These are phyloP conservation scores for Phortica magna DNA, from an alignment of 2,888 invertebrate genomes.

Conservation along the genomic window DNA sequence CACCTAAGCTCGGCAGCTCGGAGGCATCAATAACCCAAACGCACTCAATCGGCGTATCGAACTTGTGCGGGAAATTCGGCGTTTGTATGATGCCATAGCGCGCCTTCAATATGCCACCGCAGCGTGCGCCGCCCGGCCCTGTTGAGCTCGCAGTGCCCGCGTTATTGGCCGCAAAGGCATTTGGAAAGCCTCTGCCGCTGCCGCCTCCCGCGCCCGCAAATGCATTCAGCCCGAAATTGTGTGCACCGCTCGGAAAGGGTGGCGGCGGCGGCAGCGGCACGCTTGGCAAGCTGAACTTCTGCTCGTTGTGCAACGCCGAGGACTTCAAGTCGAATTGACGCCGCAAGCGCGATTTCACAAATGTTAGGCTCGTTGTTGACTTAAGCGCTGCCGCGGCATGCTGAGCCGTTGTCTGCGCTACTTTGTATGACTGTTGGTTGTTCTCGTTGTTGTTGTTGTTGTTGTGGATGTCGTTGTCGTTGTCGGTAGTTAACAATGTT, in stretches of 20 bases:
- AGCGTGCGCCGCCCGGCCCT: constrained; percentile 67
- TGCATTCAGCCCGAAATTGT: constrained; percentile 63
- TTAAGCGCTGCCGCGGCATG: neutral
- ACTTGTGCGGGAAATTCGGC: constrained; percentile 90
- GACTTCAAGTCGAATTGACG: constrained; percentile 29
- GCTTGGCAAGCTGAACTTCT: constrained; percentile 67
- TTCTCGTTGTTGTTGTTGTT: constrained; percentile 26
- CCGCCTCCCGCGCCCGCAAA: constrained; percentile 57
- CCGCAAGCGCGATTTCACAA: neutral
- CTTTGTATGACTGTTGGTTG: neutral
- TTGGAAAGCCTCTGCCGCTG: constrained; percentile 39
- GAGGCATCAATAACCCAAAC: constrained; percentile 93
- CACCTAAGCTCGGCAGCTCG: constrained; percentile 78
- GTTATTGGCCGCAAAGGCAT: constrained; percentile 40
- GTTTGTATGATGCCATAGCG: constrained; percentile 87
- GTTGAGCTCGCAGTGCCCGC: constrained; percentile 35
- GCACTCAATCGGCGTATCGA: constrained; percentile 89
- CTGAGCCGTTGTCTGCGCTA: neutral
- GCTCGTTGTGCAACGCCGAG: constrained; percentile 38
- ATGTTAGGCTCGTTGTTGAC: neutral
- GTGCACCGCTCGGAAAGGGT: constrained; percentile 62
- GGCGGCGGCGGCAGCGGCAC: constrained; percentile 73
- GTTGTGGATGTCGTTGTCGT: constrained; percentile 34
- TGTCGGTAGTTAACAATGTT: constrained; percentile 44
- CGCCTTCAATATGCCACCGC: constrained; percentile 84